A percentile compares a stretch with the other conserved stretches of the same genome.
Evolutionary conservation across 1,140 invertebrate genomes (phyloP).

Genomic region (Lucilia sericata): DNA sequence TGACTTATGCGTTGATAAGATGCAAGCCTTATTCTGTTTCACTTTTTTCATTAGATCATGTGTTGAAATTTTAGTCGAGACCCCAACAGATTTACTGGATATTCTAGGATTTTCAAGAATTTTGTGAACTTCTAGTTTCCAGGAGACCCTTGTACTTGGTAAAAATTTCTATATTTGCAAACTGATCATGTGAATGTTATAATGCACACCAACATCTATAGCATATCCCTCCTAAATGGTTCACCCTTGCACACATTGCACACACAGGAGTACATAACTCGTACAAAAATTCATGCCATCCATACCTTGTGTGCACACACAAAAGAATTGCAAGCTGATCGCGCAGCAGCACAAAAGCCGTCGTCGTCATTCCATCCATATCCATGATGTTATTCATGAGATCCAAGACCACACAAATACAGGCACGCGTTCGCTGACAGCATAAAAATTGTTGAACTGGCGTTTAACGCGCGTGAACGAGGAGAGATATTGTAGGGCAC

Average conservation of each 20-base stretch:
- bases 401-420: slow-evolving; percentile 66
- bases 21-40: too few species aligned
- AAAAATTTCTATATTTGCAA: too few species aligned
- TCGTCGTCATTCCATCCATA: not conserved
- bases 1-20: too few species aligned
- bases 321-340: slow-evolving; percentile 17
- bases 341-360: slow-evolving; percentile 9
- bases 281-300: not conserved
- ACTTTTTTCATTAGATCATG: too few species aligned
- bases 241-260: not conserved
- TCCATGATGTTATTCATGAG: slow-evolving; percentile 3
- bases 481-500: slow-evolving; percentile 61
- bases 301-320: not conserved
- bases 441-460: slow-evolving; percentile 68
- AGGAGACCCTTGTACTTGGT: too few species aligned
- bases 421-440: slow-evolving; percentile 69
- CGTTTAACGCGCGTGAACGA: slow-evolving; percentile 67
- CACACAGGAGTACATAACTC: not conserved
- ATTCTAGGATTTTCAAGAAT: too few species aligned
- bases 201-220: too few species aligned
- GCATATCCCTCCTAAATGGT: not conserved
- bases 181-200: too few species aligned
- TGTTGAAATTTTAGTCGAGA: too few species aligned
- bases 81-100: too few species aligned
- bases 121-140: too few species aligned